Percentiles rank a stretch among this genome's conserved stretches.
Evolutionary conservation across 2,797 vertebrate genomes (phyloP).

Genomic region (Coregonus ussuriensis): DNA sequence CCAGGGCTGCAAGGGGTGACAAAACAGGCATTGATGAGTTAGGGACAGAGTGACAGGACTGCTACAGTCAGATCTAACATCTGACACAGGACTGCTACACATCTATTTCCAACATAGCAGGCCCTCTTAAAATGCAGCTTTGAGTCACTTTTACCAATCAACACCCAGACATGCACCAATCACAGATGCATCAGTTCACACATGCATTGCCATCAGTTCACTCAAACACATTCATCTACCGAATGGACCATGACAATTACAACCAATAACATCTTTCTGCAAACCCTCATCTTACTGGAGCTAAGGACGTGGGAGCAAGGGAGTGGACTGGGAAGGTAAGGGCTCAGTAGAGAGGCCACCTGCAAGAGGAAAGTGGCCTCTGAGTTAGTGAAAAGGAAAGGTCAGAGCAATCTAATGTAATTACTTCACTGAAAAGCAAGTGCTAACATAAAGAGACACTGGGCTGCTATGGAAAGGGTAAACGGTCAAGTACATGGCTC

Average conservation of each 20-base stretch:
- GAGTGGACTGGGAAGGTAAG: no score
- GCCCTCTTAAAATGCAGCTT: not conserved
- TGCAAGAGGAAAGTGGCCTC: not conserved
- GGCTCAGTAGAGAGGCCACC: not conserved
- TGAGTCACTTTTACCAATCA: not conserved
- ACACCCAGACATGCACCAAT: not conserved
- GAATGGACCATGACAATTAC: not conserved
- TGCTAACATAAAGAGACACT: not conserved
- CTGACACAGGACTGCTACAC: not conserved
- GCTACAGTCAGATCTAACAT: constrained; percentile 47
- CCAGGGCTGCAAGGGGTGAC: constrained; percentile 78
- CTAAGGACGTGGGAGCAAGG: not conserved
- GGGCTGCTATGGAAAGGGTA: not conserved
- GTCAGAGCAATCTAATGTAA: not conserved
- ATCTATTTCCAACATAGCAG: not conserved
- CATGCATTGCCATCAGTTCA: not conserved
- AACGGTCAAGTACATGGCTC: not conserved
- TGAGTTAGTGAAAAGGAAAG: not conserved
- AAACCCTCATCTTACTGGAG: not conserved
- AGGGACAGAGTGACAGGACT: constrained; percentile 69
- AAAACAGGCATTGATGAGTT: constrained; percentile 81
- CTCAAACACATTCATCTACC: not conserved
- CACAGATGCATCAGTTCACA: not conserved
- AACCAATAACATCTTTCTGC: not conserved
- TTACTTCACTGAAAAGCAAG: not conserved